These are phyloP conservation scores for Lycia hirtaria DNA, from an alignment of 2,888 invertebrate genomes.

Conservation along the genomic window DNA sequence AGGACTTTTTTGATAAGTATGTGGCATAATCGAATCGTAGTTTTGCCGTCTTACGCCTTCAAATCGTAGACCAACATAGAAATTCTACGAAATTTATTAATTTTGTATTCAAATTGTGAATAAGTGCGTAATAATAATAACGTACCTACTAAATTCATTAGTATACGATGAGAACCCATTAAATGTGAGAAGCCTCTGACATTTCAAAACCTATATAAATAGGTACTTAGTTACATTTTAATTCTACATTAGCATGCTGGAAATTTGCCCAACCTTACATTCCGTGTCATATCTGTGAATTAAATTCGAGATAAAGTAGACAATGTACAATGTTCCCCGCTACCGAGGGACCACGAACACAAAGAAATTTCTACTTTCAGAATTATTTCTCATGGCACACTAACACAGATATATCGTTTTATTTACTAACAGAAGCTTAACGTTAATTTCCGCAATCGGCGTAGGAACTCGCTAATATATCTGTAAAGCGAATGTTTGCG, in stretches of 20 bases:
- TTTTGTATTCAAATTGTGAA: no score
- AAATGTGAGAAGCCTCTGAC: constrained; percentile 56
- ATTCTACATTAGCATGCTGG: constrained; percentile 41
- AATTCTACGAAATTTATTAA: no score
- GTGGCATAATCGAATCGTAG: no score
- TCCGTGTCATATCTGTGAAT: constrained; percentile 37
- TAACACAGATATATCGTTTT: constrained; percentile 53
- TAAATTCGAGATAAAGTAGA: constrained; percentile 28
- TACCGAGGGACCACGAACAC: constrained; percentile 19
- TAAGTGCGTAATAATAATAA: no score
- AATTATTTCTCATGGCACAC: constrained; percentile 58
- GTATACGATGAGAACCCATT: constrained; percentile 35
- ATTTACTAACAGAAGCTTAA: constrained; percentile 46
- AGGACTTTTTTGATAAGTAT: no score
- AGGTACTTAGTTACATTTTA: constrained; percentile 43
- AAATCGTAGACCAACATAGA: no score
- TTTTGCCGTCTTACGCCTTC: no score
- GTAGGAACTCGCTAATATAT: constrained; percentile 62
- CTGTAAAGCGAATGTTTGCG: constrained; percentile 62
- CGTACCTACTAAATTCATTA: constrained; percentile 14
- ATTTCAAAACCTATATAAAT: constrained; percentile 52
- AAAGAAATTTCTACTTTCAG: constrained; percentile 28
- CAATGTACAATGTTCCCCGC: constrained; percentile 21
- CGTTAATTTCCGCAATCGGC: constrained; percentile 58
- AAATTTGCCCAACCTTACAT: constrained; percentile 41